Evolutionary conservation across 2,888 invertebrate genomes (phyloP).

Genomic region (Tipula unca): DNA sequence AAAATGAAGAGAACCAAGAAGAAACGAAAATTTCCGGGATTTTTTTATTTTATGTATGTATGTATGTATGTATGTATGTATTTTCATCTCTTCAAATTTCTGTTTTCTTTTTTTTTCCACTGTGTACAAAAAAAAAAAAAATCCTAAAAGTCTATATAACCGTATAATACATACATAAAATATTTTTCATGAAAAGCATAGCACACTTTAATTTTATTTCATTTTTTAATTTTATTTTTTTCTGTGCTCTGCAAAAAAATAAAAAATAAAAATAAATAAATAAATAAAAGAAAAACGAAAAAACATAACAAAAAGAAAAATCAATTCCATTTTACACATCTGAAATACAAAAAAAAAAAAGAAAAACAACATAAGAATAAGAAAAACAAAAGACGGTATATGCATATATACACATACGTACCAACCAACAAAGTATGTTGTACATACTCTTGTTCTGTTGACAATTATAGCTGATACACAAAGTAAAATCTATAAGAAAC

Average conservation of each 20-base stretch:
- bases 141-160: not conserved
- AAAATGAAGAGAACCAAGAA: not conserved
- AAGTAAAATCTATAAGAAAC: not conserved
- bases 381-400: not conserved
- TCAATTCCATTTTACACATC: not conserved
- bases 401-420: too few species aligned
- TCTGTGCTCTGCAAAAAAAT: not conserved
- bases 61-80: too few species aligned
- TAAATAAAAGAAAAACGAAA: not conserved
- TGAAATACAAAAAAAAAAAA: not conserved
- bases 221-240: not conserved
- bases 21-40: not conserved
- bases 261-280: too few species aligned
- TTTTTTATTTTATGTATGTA: too few species aligned
- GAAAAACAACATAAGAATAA: not conserved
- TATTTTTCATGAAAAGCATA: not conserved
- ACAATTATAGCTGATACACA: not conserved
- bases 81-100: not conserved
- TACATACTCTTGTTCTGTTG: not conserved
- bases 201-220: constrained; percentile 14
- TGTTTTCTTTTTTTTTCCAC: not conserved
- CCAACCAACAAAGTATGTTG: not conserved
- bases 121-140: not conserved
- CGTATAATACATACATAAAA: not conserved
- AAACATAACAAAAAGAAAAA: not conserved